Evolutionary conservation across 2,888 invertebrate genomes (phyloP), one percentile per base, ranked within the genome.

Genomic region (Melieria omissa): DNA sequence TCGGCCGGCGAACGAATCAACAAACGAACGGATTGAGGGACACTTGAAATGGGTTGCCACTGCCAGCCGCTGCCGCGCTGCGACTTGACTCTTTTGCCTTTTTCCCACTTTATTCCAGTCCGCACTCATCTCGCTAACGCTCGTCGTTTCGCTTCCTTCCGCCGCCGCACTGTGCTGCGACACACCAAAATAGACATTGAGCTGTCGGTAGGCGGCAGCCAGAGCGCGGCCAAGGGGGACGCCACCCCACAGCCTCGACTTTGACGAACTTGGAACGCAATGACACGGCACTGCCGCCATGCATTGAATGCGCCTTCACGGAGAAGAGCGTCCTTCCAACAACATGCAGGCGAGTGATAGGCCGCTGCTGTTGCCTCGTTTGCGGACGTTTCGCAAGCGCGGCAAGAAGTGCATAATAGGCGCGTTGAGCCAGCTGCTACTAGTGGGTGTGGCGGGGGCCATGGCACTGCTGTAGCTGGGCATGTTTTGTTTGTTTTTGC

Each of bases 181-280:
- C 9, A 52, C 5, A 14, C 52, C 12, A n/a, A 9, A 12, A 52
- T 49, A 49, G 9, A 10, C 49, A 10, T 49, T 10, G 3, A 49
- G 8, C 8, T 2, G 12, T 52, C 52, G 14, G 52, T 52, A 52
- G 52, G 29, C 52, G 14, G 14, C 52, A 52, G 52, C 52, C 5
- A 8, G 5, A 9, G 52, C 52, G 14, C 9, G 14, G 52, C 52
- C 52, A 52, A 52, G 14, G n/a, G n/a, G n/a, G 10, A 52, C 12
- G 14, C 52, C 14, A 52, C 4, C 12, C 52, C 52, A 52, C 12
- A 69, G 69, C 55, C 69, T 69, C 69, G 69, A 69, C 69, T 69
- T 63, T 69, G 62, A 62, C 63, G 63, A 70, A 58, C 70, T 70
- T 70, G 64, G 58, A 57, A 65, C 49, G 65, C 47, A 52, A 64